These are phyloP conservation scores for Protobothrops flavoviridis DNA, from an alignment of 2,113 vertebrate species.

Conservation along the genomic window DNA sequence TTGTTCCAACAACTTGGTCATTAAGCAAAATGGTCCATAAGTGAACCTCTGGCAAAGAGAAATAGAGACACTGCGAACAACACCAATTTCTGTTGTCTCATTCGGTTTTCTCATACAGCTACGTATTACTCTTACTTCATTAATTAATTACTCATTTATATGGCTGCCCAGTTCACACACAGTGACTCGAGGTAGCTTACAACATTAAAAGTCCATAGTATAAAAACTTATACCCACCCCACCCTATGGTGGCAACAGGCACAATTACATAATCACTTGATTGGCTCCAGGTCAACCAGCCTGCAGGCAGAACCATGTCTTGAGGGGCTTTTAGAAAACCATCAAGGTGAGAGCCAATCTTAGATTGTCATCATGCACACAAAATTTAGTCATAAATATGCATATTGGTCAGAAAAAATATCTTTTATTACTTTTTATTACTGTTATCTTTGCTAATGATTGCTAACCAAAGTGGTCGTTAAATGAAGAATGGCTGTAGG, in stretches of 20 bases:
- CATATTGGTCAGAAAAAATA: not conserved
- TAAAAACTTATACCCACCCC: not conserved
- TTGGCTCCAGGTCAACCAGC: not conserved
- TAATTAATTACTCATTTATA: not conserved
- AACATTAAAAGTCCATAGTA: not conserved
- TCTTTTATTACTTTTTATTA: not conserved
- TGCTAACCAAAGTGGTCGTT: not conserved
- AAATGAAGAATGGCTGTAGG: not conserved
- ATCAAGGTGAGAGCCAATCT: not conserved
- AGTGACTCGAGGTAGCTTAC: not conserved
- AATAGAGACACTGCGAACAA: not conserved
- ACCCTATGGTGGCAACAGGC: not conserved
- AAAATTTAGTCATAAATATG: not conserved
- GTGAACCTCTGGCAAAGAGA: not conserved
- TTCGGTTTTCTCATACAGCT: not conserved
- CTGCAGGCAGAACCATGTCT: not conserved
- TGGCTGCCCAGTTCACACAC: not conserved
- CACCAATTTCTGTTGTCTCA: not conserved
- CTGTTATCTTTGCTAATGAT: not conserved
- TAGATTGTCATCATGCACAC: not conserved
- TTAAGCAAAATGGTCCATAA: not conserved
- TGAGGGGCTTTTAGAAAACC: too few species aligned
- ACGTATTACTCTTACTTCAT: not conserved
- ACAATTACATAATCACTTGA: not conserved
- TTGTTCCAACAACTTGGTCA: not conserved